phyloP scores from a whole-genome alignment of 2,797 vertebrate genomes.

The Threskiornis aethiopicus region DNA sequence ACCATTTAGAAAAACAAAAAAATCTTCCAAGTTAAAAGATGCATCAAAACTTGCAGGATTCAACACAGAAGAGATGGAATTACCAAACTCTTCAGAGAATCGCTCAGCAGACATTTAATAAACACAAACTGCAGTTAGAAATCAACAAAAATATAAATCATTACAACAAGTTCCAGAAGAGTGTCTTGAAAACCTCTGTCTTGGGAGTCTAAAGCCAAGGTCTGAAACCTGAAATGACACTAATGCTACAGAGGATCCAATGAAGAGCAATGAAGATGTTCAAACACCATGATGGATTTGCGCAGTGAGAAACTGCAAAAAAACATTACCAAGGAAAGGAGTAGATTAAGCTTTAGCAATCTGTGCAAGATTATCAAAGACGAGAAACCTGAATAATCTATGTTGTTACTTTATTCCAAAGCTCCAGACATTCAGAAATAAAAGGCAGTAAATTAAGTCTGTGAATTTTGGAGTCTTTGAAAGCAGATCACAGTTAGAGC shows the following conservation, averaged over 20 bases:
- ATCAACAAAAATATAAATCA: not conserved
- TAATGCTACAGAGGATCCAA: not conserved
- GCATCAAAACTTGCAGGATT: not conserved
- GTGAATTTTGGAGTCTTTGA: not conserved
- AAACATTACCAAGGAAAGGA: not conserved
- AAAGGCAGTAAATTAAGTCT: not conserved
- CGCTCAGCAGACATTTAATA: not conserved
- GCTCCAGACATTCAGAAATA: not conserved
- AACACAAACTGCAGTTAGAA: not conserved
- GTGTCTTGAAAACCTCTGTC: not conserved
- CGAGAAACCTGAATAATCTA: not conserved
- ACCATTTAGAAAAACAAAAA: not conserved
- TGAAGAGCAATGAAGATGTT: not conserved
- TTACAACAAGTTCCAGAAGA: not conserved
- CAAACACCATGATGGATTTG: not conserved
- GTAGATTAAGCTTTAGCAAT: not conserved
- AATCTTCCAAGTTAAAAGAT: not conserved
- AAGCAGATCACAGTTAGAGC: not conserved
- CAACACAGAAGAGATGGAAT: not conserved
- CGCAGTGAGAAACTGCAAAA: not conserved
- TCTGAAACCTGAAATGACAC: not conserved
- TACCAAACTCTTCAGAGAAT: not conserved
- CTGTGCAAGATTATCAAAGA: not conserved
- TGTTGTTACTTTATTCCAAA: not conserved
- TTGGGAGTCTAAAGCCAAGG: not conserved